Base-by-base conservation (phyloP, 1,140 invertebrate species). In the Wiebesia pumilae region DNA sequence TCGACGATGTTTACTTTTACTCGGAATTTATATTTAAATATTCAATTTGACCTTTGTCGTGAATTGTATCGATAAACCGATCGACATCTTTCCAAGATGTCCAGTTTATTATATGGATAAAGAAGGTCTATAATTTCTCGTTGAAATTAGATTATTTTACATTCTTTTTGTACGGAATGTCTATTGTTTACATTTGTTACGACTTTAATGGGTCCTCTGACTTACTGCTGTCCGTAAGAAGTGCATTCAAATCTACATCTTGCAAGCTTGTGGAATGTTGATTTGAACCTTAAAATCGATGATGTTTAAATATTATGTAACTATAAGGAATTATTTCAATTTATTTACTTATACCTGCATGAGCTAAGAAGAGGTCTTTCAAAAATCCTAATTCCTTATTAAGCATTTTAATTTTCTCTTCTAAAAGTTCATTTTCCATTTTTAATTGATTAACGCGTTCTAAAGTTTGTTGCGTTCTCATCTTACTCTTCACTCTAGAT, bases 361-460 rank as follows among this genome's bases (percentile, higher is more conserved):
- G 96, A 35, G 96, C 96, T 75, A 97, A 92, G 89, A 98, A 98
- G n/a, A 98, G 94, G 90, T 97, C 96, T 92, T 98, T 98, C 1
- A 98, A 93, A 90, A 98, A 97, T 73, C 96, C 96, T 6, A 98
- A 93, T 92, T 98, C 97, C 92, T 97, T 97, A 38, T 96, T 96
- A 14, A 98, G 94, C 88, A 96, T 96, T 91, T 98, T 97, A 9
- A 98, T 97, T 94, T 97, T 98, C 89, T 97, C 96, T 92, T 98
- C 96, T 33, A 99, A 92, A 86, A 96, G 94, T 92, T 97, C 96
- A 93, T 98, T 98, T 92, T 98, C 97, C 51, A 95, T 95, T 89
- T 96, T 95, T 19, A 98, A 91, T 89, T 96, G 95, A 89, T 95
- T 96, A 0, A 98, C 97, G 89, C 97, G 92, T 81, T 96, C 95